Evolutionary conservation across 2,113 vertebrate genomes (phyloP).

Genomic region (Stigmatopora argus): DNA sequence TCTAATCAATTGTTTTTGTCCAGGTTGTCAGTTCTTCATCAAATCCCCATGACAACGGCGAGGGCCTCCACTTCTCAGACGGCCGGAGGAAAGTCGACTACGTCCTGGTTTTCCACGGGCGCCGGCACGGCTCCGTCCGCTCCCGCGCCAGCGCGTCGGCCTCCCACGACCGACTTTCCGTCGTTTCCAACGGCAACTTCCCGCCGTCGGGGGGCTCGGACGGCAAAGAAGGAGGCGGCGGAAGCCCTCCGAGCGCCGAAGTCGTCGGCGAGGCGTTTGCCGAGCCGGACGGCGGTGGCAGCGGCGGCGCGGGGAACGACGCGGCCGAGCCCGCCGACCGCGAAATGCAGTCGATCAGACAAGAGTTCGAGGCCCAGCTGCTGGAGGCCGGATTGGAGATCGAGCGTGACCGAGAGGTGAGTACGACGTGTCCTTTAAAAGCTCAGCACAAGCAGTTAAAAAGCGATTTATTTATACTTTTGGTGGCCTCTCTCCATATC

Average conservation of each 20-base stretch:
- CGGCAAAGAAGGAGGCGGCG: constrained; percentile 19
- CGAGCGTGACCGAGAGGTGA: constrained; percentile 81
- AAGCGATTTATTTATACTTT: neutral
- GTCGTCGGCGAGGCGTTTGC: constrained; percentile 50
- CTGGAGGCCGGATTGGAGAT: constrained; percentile 86
- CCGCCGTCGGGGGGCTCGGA: constrained; percentile 40
- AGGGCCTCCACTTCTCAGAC: constrained; percentile 80
- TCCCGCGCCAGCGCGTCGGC: neutral
- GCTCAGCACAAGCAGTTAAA: neutral
- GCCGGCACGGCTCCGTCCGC: constrained; percentile 57
- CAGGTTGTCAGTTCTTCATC: constrained; percentile 48
- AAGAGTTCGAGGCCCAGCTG: constrained; percentile 85
- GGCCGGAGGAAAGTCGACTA: constrained; percentile 90
- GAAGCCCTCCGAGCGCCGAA: constrained; percentile 26
- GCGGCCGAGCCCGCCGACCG: constrained; percentile 74
- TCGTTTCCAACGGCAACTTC: constrained; percentile 81
- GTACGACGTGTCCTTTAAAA: constrained; percentile 1
- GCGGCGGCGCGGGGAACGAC: constrained; percentile 21
- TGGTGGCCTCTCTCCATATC: neutral
- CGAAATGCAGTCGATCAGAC: constrained; percentile 78
- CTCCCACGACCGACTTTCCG: constrained; percentile 56
- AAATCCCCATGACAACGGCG: constrained; percentile 41
- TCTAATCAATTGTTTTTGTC: neutral
- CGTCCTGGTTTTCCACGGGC: constrained; percentile 84
- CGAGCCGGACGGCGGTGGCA: constrained; percentile 53